phyloP scores from a whole-genome alignment of 2,888 invertebrate species.

The Trichacis sp. region DNA sequence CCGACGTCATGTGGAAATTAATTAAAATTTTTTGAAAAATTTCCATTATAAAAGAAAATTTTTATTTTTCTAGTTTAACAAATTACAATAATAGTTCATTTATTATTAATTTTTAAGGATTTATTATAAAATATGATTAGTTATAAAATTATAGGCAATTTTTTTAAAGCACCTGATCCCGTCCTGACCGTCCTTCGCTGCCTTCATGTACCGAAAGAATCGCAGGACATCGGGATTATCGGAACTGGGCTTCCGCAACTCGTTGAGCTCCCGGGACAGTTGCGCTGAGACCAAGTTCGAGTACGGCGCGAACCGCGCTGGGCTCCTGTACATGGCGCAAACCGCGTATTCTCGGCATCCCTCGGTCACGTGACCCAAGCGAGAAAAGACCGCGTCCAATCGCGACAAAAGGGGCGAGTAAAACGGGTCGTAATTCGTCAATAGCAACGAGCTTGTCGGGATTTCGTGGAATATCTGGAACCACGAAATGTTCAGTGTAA shows the following conservation, averaged over 20 bases:
- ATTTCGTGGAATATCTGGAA: conserved; percentile 84
- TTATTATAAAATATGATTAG: too few species aligned
- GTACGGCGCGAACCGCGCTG: conserved; percentile 89
- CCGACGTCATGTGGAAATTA: too few species aligned
- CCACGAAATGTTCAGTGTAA: too few species aligned
- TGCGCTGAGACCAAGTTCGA: conserved; percentile 91
- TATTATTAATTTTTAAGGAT: too few species aligned
- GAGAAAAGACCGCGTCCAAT: conserved; percentile 85
- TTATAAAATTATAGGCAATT: too few species aligned
- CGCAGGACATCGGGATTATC: conserved; percentile 89
- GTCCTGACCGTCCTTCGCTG: conserved; percentile 89
- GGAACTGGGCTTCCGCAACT: conserved; percentile 84
- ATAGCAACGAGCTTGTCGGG: conserved; percentile 82
- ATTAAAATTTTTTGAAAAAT: too few species aligned
- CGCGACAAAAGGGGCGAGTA: conserved; percentile 88
- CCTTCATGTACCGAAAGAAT: conserved; percentile 92
- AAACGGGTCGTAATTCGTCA: conserved; percentile 91
- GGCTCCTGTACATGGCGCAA: conserved; percentile 89
- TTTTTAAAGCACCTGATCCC: conserved; percentile 77
- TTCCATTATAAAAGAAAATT: too few species aligned
- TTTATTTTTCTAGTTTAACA: too few species aligned
- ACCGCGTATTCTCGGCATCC: conserved; percentile 85
- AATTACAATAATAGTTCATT: too few species aligned
- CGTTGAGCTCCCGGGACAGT: conserved; percentile 88
- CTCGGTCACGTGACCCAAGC: conserved; percentile 75